A percentile compares a stretch with the other conserved stretches of the same genome.
These are phyloP conservation scores for Meles meles DNA, from an alignment of 2,113 vertebrate species.

Conservation along the genomic window DNA sequence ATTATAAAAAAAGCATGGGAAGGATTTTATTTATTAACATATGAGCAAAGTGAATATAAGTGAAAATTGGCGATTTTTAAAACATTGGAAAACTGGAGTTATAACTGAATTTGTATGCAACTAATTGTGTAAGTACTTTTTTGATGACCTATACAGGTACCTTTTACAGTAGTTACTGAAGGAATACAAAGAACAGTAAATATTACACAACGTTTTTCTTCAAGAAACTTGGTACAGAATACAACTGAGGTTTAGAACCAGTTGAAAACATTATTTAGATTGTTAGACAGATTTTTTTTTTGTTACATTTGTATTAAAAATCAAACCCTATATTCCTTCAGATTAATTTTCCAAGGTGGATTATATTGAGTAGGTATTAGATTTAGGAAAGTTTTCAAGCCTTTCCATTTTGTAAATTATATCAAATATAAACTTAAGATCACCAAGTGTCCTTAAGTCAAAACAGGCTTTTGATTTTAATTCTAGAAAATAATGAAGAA, in stretches of 20 bases:
- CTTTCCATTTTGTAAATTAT: neutral
- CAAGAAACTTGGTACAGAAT: neutral
- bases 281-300: neutral
- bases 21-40: conserved; percentile 61
- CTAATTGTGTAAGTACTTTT: neutral
- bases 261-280: neutral
- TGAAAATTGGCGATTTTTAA: conserved; percentile 40
- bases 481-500: conserved; percentile 67
- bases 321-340: neutral
- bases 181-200: neutral
- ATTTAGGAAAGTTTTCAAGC: neutral
- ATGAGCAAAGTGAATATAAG: neutral
- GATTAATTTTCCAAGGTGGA: neutral
- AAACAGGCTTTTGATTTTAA: conserved; percentile 48
- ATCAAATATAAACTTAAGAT: conserved; percentile 42
- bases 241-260: neutral
- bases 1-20: conserved; percentile 41
- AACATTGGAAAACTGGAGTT: neutral
- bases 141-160: neutral
- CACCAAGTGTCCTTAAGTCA: conserved; percentile 76
- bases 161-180: conserved; percentile 1
- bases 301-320: neutral
- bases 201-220: neutral
- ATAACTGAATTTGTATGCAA: neutral
- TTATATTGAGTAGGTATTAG: neutral